Evolutionary conservation across 1,140 invertebrate species (phyloP), one percentile per base, ranked within the genome.

Genomic region (Araneus ventricosus): DNA sequence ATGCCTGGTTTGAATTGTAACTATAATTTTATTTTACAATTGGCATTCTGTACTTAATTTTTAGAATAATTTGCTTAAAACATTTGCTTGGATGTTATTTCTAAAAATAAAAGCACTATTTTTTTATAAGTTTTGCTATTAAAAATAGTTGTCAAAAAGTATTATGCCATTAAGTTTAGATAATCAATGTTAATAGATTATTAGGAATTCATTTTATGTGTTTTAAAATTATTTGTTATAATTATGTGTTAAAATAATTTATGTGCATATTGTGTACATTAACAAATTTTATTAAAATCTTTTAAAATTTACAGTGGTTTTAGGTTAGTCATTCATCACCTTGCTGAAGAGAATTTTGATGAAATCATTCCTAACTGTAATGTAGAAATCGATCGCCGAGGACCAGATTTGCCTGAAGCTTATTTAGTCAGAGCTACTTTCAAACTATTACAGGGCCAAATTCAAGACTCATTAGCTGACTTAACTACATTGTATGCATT

Each of bases 401-500:
- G 80, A 95, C 96, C 70, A 94, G 95, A 80, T 95, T 96, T 94
- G 94, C 94, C 96, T 27, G 97, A 98, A 95, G 97, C 98, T 5
- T 95, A 97, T 90, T 96, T 98, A 20, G 95, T 99, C 87, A 96
- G 98, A 88, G 98, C 97, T 37, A 98, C 98, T 17, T 98, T 99
- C 95, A 97, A 97, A 95, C 95, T 98, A 67, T 95, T 99, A 0
- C 96, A 97, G 80, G 98, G 97, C 6, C 96, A 97, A 94, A 96
- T 97, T 94, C 96, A 97, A 61, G 96, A 97, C 94, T 97, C 98
- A 2, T 95, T 97, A 24, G 95, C 96, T 79, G 98, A 99, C 95
- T 96, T 99, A 34, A 94, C 95, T 30, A 84, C 88, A 57, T 41
- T 96, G 7, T 63, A 95, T n/a, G 92, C 92, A 17, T 91, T 94